phyloP scores from a whole-genome alignment of 2,797 vertebrate species.

The Paedocypris micromegethes region DNA sequence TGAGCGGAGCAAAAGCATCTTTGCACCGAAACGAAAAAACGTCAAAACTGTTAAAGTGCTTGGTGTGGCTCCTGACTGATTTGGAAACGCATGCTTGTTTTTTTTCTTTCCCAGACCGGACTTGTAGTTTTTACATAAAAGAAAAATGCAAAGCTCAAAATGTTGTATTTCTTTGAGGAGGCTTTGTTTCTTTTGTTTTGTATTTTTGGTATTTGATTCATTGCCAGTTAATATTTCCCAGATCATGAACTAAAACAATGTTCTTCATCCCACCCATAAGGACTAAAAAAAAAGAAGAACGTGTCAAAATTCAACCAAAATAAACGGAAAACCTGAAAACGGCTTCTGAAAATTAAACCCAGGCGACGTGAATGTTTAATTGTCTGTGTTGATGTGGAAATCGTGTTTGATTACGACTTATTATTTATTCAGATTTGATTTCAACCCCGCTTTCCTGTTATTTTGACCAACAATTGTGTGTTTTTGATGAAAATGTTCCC shows the following conservation, averaged over 20 bases:
- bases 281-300: conserved; percentile 53
- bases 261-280: conserved; percentile 38
- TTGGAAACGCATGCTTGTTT: conserved; percentile 70
- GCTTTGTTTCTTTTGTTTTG: conserved; percentile 67
- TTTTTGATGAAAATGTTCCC: too few species aligned
- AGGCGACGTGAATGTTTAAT: conserved; percentile 45
- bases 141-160: conserved; percentile 57
- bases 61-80: conserved; percentile 54
- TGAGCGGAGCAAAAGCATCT: conserved; percentile 54
- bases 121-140: conserved; percentile 69
- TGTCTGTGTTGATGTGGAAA: conserved; percentile 35
- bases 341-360: too few species aligned
- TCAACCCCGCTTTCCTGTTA: too few species aligned
- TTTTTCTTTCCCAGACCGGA: conserved; percentile 57
- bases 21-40: conserved; percentile 69
- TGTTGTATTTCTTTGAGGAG: conserved; percentile 70
- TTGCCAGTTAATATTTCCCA: conserved; percentile 69
- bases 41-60: conserved; percentile 63
- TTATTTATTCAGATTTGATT: too few species aligned
- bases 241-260: conserved; percentile 55
- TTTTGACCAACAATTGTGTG: too few species aligned
- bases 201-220: conserved; percentile 63
- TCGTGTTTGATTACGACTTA: conserved; percentile 53
- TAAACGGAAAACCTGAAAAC: conserved; percentile 54
- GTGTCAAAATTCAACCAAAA: conserved; percentile 63